Evolutionary conservation across 1,140 invertebrate species (phyloP), one percentile per base, ranked within the genome.

Genomic region (Heliconius congener): DNA sequence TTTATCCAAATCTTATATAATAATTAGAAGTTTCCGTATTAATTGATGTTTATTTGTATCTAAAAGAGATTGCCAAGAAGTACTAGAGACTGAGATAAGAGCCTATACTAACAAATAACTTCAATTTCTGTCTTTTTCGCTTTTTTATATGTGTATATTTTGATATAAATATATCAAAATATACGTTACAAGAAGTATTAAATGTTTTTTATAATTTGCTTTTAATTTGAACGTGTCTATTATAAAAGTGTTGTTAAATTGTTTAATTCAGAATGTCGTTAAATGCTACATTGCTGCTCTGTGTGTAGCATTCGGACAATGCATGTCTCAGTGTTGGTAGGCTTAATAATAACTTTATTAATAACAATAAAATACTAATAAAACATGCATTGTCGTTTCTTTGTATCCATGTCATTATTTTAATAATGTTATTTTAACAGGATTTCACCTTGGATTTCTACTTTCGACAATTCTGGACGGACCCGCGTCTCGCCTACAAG

Each of bases 371-470:
- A 73, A 23, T 9, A 72, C 42, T 6, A 39, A 70, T 70, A 52
- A 39, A 13, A 74, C 73, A 79, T 75, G 66, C 37, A 80, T 80
- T 80, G 78, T 80, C 4, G 5, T n/a, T 71, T 57, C 11, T 46
- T 23, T 66, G 16, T 71, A 5, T 70, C 52, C 1, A 60, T 6
- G 9, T 57, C 1, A n/a, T 76, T 11, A 39, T 74, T 60, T 70
- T 70, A 57, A 75, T 52, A 76, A 60, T 76, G 30, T 19, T 11
- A 39, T 9, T 80, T 77, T 99, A 86, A 84, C 95, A 99, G 98
- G 99, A 99, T 96, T 99, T 99, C 95, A 99, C 99, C 81, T 95
- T 99, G 96, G 99, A 99, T 96, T 99, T 99, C 96, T 99, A 99
- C 96, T 99, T 99, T 96, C 97, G 99, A 93, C 99, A 99, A 96